Conservation (phyloP, 2,888 invertebrate genomes). For the Drosophila histrio region DNA sequence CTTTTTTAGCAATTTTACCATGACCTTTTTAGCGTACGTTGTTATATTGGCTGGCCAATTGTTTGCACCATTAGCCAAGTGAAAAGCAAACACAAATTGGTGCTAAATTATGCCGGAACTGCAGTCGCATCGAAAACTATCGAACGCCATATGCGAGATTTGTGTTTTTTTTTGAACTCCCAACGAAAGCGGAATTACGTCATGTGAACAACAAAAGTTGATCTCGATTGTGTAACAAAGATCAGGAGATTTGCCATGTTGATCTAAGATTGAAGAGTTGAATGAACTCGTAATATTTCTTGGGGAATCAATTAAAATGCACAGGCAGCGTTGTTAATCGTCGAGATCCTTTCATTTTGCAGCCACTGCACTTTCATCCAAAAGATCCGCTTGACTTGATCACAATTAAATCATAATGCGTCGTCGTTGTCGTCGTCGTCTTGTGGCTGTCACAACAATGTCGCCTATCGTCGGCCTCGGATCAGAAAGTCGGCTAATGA, state of each 20-base stretch:
- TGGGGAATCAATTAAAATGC: conserved; percentile 42
- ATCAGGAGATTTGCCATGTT: conserved; percentile 29
- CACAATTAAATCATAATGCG: conserved; percentile 69
- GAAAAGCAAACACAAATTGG: conserved; percentile 78
- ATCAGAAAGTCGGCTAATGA: conserved; percentile 74
- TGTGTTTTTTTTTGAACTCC: conserved; percentile 23
- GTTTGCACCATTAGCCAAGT: conserved; percentile 66
- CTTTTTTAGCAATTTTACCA: conserved; percentile 66
- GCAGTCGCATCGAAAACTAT: conserved; percentile 47
- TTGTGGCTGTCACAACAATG: conserved; percentile 56
- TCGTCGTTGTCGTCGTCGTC: conserved; percentile 17
- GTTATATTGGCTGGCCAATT: conserved; percentile 45
- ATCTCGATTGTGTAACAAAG: conserved; percentile 53
- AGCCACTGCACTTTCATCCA: conserved; percentile 46
- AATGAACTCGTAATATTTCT: conserved; percentile 42
- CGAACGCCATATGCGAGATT: conserved; percentile 47
- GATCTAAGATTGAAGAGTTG: conserved; percentile 33
- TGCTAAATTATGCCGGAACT: conserved; percentile 78
- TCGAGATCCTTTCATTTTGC: conserved; percentile 66
- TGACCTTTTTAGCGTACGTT: conserved; percentile 63
- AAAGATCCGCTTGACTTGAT: conserved; percentile 30
- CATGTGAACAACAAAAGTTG: conserved; percentile 30
- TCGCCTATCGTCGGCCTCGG: conserved; percentile 42
- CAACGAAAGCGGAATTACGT: conserved; percentile 48
- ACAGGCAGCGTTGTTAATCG: conserved; percentile 33